Evolutionary conservation across 1,140 invertebrate genomes (phyloP).

Genomic region (Araneus ventricosus): DNA sequence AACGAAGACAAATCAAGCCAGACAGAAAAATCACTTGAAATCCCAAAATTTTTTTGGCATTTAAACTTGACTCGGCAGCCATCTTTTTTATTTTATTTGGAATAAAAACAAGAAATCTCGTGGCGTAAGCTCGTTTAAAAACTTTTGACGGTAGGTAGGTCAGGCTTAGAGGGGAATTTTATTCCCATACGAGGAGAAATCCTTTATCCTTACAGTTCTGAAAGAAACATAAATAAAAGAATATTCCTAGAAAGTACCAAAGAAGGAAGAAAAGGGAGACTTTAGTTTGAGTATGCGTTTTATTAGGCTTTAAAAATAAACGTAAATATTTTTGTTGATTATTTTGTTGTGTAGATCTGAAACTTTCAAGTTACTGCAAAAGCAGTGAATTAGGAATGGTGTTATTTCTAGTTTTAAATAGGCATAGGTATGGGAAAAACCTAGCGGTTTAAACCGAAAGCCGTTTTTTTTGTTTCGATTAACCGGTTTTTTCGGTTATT

Average conservation of each 20-base stretch:
- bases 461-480: too few species aligned
- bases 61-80: slow-evolving; percentile 7
- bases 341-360: background rate
- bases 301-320: background rate
- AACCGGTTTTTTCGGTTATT: too few species aligned
- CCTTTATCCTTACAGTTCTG: background rate
- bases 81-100: background rate
- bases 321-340: background rate
- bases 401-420: background rate
- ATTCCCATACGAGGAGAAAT: slow-evolving; percentile 4
- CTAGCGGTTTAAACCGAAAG: too few species aligned
- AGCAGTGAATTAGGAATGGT: background rate
- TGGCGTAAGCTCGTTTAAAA: slow-evolving; percentile 38
- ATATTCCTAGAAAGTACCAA: background rate
- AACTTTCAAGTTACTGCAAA: background rate
- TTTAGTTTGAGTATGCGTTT: background rate
- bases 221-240: background rate
- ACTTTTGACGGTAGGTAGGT: slow-evolving; percentile 29
- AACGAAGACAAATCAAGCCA: slow-evolving; percentile 8
- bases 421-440: too few species aligned
- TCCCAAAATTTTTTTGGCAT: background rate
- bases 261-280: background rate
- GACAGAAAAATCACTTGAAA: slow-evolving; percentile 20
- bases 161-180: slow-evolving; percentile 17
- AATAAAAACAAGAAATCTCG: background rate